A percentile compares a stretch with the other conserved stretches of the same genome.
Evolutionary conservation across 2,113 vertebrate genomes (phyloP).

Genomic region (Cyphomyrus discorhynchus): DNA sequence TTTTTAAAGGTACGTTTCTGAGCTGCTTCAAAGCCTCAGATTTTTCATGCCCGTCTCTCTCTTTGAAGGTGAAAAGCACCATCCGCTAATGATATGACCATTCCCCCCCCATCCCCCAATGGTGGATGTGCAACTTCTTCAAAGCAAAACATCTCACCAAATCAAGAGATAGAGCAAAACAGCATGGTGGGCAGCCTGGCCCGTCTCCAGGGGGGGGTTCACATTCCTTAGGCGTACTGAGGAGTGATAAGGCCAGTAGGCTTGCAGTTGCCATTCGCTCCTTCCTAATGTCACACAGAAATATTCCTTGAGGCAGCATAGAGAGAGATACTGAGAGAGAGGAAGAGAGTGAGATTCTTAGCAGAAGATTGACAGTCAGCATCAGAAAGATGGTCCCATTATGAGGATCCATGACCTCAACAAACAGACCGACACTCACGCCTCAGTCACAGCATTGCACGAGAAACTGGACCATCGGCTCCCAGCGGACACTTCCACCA

Average conservation of each 20-base stretch:
- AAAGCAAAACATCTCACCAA: neutral
- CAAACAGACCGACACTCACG: neutral
- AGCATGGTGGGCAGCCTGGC: neutral
- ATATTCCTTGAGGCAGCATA: neutral
- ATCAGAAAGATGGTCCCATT: neutral
- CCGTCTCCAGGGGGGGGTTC: neutral
- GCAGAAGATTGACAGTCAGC: neutral
- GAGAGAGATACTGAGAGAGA: neutral
- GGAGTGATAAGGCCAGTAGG: neutral
- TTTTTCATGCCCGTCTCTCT: neutral
- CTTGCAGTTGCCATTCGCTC: neutral
- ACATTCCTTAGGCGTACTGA: neutral
- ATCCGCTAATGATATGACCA: neutral
- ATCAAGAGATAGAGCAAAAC: neutral
- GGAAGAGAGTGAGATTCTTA: neutral
- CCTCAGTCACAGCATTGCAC: neutral
- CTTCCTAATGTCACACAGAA: neutral
- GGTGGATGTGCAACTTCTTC: neutral
- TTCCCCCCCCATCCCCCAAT: neutral
- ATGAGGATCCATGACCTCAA: neutral
- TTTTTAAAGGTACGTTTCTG: neutral
- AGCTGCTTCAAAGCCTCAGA: neutral
- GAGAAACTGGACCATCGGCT: neutral
- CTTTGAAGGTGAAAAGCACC: neutral
- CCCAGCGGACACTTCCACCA: neutral